Evolutionary conservation across 2,113 vertebrate species (phyloP), one percentile per base, ranked within the genome.

Genomic region (Acinonyx jubatus): DNA sequence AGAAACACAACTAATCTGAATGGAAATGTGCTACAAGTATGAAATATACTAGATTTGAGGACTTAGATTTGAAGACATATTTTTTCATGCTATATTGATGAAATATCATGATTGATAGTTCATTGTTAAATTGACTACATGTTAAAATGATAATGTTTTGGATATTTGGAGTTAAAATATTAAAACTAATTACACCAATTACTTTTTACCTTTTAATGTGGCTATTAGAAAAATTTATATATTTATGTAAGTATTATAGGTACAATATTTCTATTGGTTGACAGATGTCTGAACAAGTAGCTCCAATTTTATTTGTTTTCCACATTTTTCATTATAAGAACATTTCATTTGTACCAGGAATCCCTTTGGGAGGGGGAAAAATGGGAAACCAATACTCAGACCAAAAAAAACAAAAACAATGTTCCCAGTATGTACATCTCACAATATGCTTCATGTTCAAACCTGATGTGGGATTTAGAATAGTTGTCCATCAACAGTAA

Each of bases 121-220:
- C 45, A 9, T 45, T 65, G 21, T 91, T 73, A 27, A 45, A 73
- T 61, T 31, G 45, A 89, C 50, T 83, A 61, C 6, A 89, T 89
- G 18, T 83, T 89, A 71, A 97, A 96, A 91, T 91, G 29, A 50
- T 41, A 48, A 83, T 55, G 4, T 69, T 78, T 96, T 93, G 16
- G 82, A 41, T 89, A 85, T 87, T 92, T 94, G 12, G 7, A 57
- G 8, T 86, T 69, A 68, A 89, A 83, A 90, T 73, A 66, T 14
- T 82, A 78, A 94, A 94, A 79, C 76, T 82, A 89, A 82, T 45
- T 78, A 65, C 13, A 73, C 52, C 11, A 45, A 2, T 81, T 79
- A 2, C 25, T 83, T 86, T 87, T 71, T 50, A 73, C 25, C 71
- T 83, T 93, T 91, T 45, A 87, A 88, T 78, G 8, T 74, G 4